These are phyloP conservation scores for Ceratosolen solmsi DNA, from an alignment of 1,140 invertebrate genomes.

Conservation along the genomic window DNA sequence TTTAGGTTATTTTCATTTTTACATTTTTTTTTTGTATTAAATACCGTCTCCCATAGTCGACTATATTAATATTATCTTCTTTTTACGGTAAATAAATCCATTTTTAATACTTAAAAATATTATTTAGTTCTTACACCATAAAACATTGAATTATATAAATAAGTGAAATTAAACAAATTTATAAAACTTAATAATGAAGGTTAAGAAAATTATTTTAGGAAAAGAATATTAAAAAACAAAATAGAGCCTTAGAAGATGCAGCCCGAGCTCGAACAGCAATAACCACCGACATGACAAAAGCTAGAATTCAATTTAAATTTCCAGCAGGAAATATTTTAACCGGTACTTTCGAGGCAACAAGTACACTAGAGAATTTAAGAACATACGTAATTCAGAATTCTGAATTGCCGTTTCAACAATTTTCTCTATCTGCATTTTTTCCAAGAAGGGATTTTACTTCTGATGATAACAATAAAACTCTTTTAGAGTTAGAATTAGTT, in stretches of 20 bases:
- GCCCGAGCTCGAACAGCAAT: conserved; percentile 48
- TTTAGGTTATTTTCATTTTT: too few relatives aligned
- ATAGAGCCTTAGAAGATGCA: conserved; percentile 49
- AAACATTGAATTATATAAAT: not conserved
- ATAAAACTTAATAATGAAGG: conserved; percentile 1
- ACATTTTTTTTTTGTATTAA: too few relatives aligned
- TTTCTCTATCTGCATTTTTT: conserved; percentile 85
- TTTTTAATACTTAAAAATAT: not conserved
- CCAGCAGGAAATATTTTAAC: conserved; percentile 83
- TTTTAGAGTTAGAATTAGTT: conserved; percentile 82
- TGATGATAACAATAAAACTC: conserved; percentile 76
- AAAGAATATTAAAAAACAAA: conserved; percentile 53
- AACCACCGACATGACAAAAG: conserved; percentile 59
- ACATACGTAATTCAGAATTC: conserved; percentile 76
- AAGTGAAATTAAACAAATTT: not conserved
- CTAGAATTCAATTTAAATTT: conserved; percentile 87
- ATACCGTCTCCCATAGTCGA: too few relatives aligned
- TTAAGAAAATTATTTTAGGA: conserved; percentile 42
- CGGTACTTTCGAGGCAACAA: conserved; percentile 77
- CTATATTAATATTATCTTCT: too few relatives aligned
- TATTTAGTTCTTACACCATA: not conserved
- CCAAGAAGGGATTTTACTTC: conserved; percentile 82
- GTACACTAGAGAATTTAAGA: conserved; percentile 75
- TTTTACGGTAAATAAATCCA: conserved; percentile 18
- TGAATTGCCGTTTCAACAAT: conserved; percentile 74